A percentile compares a stretch with the other conserved stretches of the same genome.
Evolutionary conservation across 1,140 invertebrate genomes (phyloP).

Genomic region (Bradysia coprophila): DNA sequence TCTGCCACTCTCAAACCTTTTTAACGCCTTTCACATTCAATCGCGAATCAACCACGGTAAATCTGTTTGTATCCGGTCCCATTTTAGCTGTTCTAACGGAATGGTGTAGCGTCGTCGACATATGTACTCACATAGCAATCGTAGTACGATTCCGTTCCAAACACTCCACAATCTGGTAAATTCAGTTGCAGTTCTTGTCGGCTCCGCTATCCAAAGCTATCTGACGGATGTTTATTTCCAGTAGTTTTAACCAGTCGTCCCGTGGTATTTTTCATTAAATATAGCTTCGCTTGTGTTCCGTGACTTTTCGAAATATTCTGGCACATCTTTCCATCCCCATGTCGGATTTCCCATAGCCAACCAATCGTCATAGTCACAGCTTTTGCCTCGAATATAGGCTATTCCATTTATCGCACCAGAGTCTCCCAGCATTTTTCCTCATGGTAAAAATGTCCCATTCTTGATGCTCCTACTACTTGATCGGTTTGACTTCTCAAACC

Average conservation of each 20-base stretch:
- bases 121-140: conserved; percentile 10
- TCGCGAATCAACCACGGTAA: conserved; percentile 26
- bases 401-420: conserved; percentile 63
- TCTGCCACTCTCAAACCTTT: conserved; percentile 9
- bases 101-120: conserved; percentile 16
- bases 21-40: conserved; percentile 34
- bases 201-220: not conserved
- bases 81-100: conserved; percentile 24
- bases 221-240: conserved; percentile 4
- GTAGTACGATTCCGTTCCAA: conserved; percentile 18
- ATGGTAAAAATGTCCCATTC: conserved; percentile 34
- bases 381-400: conserved; percentile 22
- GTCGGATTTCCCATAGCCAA: conserved; percentile 26
- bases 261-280: conserved; percentile 7
- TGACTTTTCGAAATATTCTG: conserved; percentile 14
- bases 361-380: conserved; percentile 36
- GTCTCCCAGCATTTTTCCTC: conserved; percentile 56
- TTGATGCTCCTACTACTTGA: conserved; percentile 31
- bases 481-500: conserved; percentile 29
- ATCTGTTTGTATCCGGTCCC: conserved; percentile 15
- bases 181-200: not conserved
- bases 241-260: not conserved
- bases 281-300: conserved; percentile 8
- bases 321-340: conserved; percentile 16
- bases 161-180: not conserved